Evolutionary conservation across 1,140 invertebrate genomes (phyloP), one percentile per base, ranked within the genome.

Genomic region (Dendroctonus valens): DNA sequence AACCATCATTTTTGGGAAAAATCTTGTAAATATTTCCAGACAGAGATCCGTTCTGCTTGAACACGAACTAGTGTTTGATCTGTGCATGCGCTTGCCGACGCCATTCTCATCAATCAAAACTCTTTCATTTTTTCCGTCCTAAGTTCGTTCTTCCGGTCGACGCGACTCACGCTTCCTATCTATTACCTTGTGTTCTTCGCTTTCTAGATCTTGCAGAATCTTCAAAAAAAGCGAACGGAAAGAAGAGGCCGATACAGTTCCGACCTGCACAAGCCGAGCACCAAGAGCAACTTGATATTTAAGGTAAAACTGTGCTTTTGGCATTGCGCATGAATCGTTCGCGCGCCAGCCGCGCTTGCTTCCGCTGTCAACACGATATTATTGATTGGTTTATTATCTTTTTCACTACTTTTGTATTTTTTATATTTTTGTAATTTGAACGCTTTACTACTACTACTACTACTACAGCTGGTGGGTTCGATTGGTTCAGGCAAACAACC

Each of bases 181-280:
- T 85, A 85, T 83, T 85, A 85, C 83, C 82, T 84, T 83, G 83
- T 85, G 82, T 84, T 85, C 84, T 87, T 89, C 87, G 87, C 87
- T 85, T 89, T 91, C 89, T 93, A 94, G 92, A 93, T 93, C 89
- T 92, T 94, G 89, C 91, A 93, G 91, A 93, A 92, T 88, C 90
- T 93, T 85, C 91, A 92, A 91, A 93, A 93, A 93, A 93, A 93
- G 88, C 90, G 90, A 89, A 92, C 91, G 85, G 91, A 93, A 88
- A 87, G 91, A 85, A 89, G 91, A 87, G 91, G 91, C 85, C 89
- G 91, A 83, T 90, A 91, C 86, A 89, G 88, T 87, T 90, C 89
- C 83, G 89, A 91, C 81, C 85, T 86, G 74, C 87, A 87, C 89
- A 87, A 87, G 86, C 87, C 91, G 91, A 89, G 88, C 89, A 91